Percentiles rank a stretch among this genome's conserved stretches.
These are phyloP conservation scores for Gallinago nigripennis DNA, from an alignment of 2,797 vertebrate species.

Conservation along the genomic window DNA sequence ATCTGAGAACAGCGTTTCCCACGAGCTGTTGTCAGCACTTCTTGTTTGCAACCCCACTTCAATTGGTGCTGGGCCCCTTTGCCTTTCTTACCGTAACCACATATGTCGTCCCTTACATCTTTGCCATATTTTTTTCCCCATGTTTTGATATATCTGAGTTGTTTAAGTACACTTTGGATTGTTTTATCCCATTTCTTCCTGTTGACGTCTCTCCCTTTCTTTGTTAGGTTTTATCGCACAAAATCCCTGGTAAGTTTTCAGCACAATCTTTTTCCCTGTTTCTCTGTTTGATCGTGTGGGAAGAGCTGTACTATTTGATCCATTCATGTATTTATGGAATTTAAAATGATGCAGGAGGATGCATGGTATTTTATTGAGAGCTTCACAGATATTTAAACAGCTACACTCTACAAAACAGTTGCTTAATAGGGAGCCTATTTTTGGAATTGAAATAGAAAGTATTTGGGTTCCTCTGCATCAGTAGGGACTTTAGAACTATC, in stretches of 20 bases:
- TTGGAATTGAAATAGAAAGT: not conserved
- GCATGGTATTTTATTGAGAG: not conserved
- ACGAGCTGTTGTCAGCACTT: not conserved
- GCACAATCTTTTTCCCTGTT: not conserved
- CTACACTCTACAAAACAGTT: not conserved
- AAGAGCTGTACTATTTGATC: not conserved
- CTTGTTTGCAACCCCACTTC: not conserved
- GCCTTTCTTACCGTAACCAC: not conserved
- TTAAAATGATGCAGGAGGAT: not conserved
- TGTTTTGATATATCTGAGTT: not conserved
- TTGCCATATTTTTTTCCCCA: not conserved
- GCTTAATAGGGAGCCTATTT: not conserved
- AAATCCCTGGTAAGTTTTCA: constrained; percentile 22
- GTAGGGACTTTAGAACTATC: not conserved
- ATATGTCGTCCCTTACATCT: not conserved
- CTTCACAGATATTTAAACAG: not conserved
- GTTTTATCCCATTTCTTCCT: not conserved
- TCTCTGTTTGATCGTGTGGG: not conserved
- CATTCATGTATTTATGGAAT: not conserved
- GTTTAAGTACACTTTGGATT: not conserved
- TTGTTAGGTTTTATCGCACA: constrained; percentile 2
- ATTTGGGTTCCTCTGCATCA: not conserved
- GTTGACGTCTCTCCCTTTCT: constrained; percentile 27
- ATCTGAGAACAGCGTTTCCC: not conserved
- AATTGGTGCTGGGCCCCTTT: not conserved